These are phyloP conservation scores for Agrotis exclamationis DNA, from an alignment of 2,888 invertebrate species.

Conservation along the genomic window DNA sequence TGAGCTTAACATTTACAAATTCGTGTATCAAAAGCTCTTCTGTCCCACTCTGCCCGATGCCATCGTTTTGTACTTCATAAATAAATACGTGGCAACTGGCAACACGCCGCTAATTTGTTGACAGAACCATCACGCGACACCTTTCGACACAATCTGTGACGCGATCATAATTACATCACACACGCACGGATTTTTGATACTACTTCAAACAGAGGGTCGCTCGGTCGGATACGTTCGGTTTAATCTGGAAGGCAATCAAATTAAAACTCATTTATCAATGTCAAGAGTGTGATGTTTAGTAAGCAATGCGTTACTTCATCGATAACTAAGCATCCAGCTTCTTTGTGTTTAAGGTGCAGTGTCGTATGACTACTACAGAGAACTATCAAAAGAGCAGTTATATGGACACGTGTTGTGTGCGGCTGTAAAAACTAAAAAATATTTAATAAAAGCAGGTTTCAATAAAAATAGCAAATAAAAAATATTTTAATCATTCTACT, in stretches of 20 bases:
- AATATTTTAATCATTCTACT: too few species aligned
- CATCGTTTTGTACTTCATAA: background rate
- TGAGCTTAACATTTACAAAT: background rate
- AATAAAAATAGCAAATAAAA: too few species aligned
- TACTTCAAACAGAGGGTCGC: constrained; percentile 25
- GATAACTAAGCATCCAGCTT: background rate
- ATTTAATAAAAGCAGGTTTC: too few species aligned
- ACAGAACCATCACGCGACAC: constrained; percentile 15
- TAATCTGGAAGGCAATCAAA: constrained; percentile 5
- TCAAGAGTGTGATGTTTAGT: background rate
- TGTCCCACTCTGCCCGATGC: background rate
- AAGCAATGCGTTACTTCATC: background rate
- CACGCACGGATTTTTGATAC: constrained; percentile 6
- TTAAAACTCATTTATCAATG: constrained; percentile 15
- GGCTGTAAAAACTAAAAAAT: too few species aligned
- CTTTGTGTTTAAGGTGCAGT: too few species aligned
- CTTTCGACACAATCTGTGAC: constrained; percentile 7
- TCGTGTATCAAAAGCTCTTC: background rate
- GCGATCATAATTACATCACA: constrained; percentile 39
- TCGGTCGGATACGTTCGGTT: background rate
- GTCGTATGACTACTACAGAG: too few species aligned
- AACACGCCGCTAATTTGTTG: constrained; percentile 38
- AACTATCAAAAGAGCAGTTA: too few species aligned
- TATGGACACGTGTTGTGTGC: too few species aligned
- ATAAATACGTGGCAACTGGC: background rate